Evolutionary conservation across 2,797 vertebrate species (phyloP).

Genomic region (Spea hammondii): DNA sequence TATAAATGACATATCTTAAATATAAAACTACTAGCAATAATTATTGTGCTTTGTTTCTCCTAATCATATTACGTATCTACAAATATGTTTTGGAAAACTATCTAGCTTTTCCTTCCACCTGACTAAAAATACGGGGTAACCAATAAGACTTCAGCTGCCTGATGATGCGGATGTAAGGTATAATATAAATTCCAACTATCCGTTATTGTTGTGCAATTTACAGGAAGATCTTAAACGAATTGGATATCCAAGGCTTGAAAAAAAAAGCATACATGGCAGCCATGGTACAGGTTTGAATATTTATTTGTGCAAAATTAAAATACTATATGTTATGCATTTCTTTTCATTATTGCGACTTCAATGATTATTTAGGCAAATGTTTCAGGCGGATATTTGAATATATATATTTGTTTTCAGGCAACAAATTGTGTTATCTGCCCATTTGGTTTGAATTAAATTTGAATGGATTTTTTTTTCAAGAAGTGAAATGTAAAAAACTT

Average conservation of each 20-base stretch:
- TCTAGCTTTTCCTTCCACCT: neutral
- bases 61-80: slow-evolving; percentile 14
- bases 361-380: too few species aligned
- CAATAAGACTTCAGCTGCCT: neutral
- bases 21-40: neutral
- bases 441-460: too few species aligned
- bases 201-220: neutral
- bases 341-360: too few species aligned
- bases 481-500: too few species aligned
- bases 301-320: neutral
- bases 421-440: too few species aligned
- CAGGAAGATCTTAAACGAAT: neutral
- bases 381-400: too few species aligned
- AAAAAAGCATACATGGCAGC: neutral
- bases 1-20: too few species aligned
- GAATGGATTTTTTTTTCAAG: too few species aligned
- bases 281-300: slow-evolving; percentile 2
- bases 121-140: neutral
- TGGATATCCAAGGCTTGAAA: neutral
- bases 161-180: neutral
- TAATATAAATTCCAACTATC: neutral
- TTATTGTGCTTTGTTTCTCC: slow-evolving; percentile 12
- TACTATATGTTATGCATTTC: too few species aligned
- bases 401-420: too few species aligned
- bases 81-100: slow-evolving; percentile 17